Evolutionary conservation across 2,113 vertebrate species (phyloP).

Genomic region (Sphaerodactylus townsendi): DNA sequence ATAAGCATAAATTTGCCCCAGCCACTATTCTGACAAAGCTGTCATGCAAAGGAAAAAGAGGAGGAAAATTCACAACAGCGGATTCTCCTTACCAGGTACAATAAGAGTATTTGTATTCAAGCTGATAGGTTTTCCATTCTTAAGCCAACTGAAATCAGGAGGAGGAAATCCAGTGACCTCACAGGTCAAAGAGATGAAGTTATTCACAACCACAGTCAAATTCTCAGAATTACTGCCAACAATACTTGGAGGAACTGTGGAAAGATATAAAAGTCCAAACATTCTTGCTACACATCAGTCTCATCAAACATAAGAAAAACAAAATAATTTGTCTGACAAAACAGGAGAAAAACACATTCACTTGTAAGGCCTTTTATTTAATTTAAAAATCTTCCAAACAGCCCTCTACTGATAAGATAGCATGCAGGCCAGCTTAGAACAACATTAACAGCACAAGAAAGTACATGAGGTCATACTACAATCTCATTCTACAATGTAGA

Average conservation of each 20-base stretch:
- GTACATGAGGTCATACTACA: too few relatives aligned
- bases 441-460: too few relatives aligned
- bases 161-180: slow-evolving; percentile 91
- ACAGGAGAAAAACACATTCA: too few relatives aligned
- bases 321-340: not conserved
- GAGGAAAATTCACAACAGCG: not conserved
- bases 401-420: too few relatives aligned
- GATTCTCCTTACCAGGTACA: slow-evolving; percentile 84
- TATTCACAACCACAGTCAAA: slow-evolving; percentile 90
- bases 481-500: too few relatives aligned
- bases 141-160: slow-evolving; percentile 91
- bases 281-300: not conserved
- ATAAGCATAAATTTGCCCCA: not conserved
- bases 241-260: slow-evolving; percentile 86
- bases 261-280: slow-evolving; percentile 34
- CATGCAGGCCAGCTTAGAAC: too few relatives aligned
- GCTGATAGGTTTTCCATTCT: slow-evolving; percentile 81
- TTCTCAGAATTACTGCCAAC: slow-evolving; percentile 84
- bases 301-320: not conserved
- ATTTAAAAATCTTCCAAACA: too few relatives aligned
- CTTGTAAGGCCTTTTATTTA: too few relatives aligned
- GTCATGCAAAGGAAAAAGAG: not conserved
- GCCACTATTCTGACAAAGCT: fast-evolving
- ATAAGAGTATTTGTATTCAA: slow-evolving; percentile 82
- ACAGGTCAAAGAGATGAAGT: slow-evolving; percentile 91